Percentiles rank a stretch among this genome's conserved stretches.
Conservation (phyloP, 1,140 invertebrate genomes). For the Drosophila elegans region DNA sequence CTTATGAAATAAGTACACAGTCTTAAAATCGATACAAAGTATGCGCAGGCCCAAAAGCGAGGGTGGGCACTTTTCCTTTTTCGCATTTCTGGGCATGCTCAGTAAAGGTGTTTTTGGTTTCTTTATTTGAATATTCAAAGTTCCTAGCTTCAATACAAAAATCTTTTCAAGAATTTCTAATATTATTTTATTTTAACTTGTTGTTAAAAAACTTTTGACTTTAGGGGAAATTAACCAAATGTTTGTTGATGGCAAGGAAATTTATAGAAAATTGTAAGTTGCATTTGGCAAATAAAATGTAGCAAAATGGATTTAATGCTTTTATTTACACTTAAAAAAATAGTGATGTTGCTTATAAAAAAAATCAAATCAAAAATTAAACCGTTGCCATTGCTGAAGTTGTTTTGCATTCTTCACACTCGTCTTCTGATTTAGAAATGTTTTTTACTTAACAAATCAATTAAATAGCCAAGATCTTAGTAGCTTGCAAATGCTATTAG, state of each 20-base stretch:
- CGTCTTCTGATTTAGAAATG: not conserved
- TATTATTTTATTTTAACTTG: not conserved
- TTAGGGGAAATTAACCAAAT: too few species aligned
- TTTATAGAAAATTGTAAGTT: too few species aligned
- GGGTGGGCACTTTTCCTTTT: conserved; percentile 30
- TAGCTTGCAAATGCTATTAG: too few species aligned
- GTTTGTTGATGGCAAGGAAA: too few species aligned
- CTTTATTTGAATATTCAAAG: conserved; percentile 17
- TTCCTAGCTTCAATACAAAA: not conserved
- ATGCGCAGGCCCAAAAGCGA: conserved; percentile 35
- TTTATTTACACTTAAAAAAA: not conserved
- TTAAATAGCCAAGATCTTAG: too few species aligned
- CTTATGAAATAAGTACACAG: conserved; percentile 39
- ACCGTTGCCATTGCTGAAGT: not conserved
- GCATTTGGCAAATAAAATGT: too few species aligned
- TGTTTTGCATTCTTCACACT: not conserved
- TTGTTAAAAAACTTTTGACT: not conserved
- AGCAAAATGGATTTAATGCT: not conserved
- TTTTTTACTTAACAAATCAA: too few species aligned
- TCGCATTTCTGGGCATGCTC: conserved; percentile 47
- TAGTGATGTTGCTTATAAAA: not conserved
- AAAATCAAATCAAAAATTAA: not conserved
- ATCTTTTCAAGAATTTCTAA: not conserved
- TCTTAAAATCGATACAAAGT: conserved; percentile 53
- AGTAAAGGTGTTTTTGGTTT: conserved; percentile 26